These are phyloP conservation scores for Aplysia californica DNA, from an alignment of 1,140 invertebrate species.

Conservation along the genomic window DNA sequence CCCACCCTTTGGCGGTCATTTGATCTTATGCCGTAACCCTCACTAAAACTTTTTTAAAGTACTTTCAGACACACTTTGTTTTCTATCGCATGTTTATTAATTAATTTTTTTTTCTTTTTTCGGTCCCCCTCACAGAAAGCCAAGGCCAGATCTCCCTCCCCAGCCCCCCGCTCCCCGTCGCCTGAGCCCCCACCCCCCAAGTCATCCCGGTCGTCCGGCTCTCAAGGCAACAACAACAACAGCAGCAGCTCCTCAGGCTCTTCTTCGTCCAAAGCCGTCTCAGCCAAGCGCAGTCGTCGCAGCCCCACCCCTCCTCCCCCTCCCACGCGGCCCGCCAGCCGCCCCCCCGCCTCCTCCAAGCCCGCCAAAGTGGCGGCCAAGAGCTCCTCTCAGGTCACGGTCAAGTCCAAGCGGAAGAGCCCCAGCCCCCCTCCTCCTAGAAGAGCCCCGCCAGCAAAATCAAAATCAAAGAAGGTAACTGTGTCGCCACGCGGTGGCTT, in stretches of 20 bases:
- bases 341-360: background rate
- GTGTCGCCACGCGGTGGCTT: too few relatives aligned
- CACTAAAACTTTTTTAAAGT: too few relatives aligned
- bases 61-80: too few relatives aligned
- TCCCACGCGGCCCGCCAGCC: background rate
- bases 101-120: too few relatives aligned
- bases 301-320: conserved; percentile 8
- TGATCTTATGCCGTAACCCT: too few relatives aligned
- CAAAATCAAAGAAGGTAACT: too few relatives aligned
- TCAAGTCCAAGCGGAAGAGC: background rate
- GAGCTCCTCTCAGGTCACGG: too few relatives aligned
- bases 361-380: too few relatives aligned
- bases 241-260: background rate
- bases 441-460: background rate
- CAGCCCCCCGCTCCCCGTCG: background rate
- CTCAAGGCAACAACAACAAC: background rate
- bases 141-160: conserved; percentile 15
- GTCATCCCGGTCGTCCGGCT: background rate
- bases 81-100: too few relatives aligned
- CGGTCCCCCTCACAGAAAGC: too few relatives aligned
- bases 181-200: background rate
- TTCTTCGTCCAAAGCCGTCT: background rate
- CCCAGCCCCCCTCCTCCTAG: conserved; percentile 2
- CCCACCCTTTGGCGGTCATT: too few relatives aligned
- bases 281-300: background rate